phyloP scores from a whole-genome alignment of 2,113 vertebrate genomes.

The Ginglymostoma cirratum region DNA sequence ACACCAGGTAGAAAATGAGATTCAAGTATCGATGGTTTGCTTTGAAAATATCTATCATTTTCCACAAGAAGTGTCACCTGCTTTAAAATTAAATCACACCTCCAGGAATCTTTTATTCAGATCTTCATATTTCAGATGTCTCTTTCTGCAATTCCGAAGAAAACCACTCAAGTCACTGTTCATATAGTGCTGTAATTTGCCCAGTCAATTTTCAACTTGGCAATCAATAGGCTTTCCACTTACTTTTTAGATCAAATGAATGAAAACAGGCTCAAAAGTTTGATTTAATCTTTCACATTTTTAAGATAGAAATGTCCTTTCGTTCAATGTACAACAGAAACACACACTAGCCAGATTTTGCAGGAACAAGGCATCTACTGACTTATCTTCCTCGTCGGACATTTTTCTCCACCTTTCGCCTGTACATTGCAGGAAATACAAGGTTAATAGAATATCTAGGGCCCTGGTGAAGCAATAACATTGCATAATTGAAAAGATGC shows the following conservation, averaged over 20 bases:
- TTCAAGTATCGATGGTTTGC: neutral
- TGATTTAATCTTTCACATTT: neutral
- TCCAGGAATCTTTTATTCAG: neutral
- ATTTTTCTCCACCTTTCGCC: neutral
- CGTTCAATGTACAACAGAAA: neutral
- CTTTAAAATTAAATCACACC: neutral
- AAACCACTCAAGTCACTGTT: neutral
- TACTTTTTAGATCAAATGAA: neutral
- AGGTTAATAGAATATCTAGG: neutral
- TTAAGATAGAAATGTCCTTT: neutral
- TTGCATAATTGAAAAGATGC: neutral
- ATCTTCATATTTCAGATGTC: neutral
- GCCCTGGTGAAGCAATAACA: neutral
- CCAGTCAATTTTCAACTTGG: neutral
- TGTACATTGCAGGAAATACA: neutral
- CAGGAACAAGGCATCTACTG: neutral
- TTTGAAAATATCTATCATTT: neutral
- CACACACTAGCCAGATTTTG: neutral
- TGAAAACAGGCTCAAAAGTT: neutral
- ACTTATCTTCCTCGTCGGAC: neutral
- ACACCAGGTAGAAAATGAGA: neutral
- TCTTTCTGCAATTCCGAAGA: neutral
- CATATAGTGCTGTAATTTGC: neutral
- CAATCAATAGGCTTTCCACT: conserved; percentile 6
- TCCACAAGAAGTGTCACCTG: neutral